A percentile compares a stretch with the other conserved stretches of the same genome.
These are phyloP conservation scores for Myotis brandtii DNA, from an alignment of 2,113 vertebrate genomes.

Conservation along the genomic window DNA sequence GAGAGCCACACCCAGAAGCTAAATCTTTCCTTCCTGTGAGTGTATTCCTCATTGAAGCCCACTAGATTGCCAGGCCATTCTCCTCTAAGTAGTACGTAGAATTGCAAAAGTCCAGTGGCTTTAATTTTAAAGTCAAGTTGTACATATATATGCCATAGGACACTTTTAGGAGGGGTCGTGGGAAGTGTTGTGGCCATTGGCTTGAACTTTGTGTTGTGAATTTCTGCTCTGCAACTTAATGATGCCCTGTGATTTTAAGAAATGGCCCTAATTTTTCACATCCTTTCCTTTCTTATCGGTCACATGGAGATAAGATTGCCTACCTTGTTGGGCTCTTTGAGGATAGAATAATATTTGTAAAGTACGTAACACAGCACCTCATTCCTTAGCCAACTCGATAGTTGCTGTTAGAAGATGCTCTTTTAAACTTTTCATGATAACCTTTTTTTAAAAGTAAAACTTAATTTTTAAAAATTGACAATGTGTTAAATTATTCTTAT, in stretches of 20 bases:
- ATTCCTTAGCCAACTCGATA: not conserved
- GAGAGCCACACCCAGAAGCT: not conserved
- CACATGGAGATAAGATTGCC: not conserved
- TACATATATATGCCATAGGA: too few species aligned
- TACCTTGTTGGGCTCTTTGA: not conserved
- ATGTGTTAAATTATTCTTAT: not conserved
- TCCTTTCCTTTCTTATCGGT: constrained; percentile 49
- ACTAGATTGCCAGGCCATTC: not conserved
- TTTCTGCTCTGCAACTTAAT: not conserved
- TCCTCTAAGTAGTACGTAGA: not conserved
- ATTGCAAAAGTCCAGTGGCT: not conserved
- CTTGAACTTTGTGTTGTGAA: not conserved
- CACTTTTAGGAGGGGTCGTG: not conserved
- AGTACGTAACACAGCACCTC: not conserved
- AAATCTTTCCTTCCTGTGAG: constrained; percentile 6
- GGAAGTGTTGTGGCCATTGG: not conserved
- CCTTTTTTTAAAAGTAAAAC: constrained; percentile 1
- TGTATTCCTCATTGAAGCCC: rapidly evolving
- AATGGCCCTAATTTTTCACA: not conserved
- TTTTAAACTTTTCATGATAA: not conserved
- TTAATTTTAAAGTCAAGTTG: not conserved
- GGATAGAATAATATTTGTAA: not conserved
- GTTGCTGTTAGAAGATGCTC: not conserved
- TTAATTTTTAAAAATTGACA: not conserved
- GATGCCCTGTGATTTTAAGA: constrained; percentile 13